Evolutionary conservation across 30 jellyfish, hydroid and myxozoan species (phyloP), one percentile per base, ranked within the genome.

Genomic region (Aurelia coerulea): DNA sequence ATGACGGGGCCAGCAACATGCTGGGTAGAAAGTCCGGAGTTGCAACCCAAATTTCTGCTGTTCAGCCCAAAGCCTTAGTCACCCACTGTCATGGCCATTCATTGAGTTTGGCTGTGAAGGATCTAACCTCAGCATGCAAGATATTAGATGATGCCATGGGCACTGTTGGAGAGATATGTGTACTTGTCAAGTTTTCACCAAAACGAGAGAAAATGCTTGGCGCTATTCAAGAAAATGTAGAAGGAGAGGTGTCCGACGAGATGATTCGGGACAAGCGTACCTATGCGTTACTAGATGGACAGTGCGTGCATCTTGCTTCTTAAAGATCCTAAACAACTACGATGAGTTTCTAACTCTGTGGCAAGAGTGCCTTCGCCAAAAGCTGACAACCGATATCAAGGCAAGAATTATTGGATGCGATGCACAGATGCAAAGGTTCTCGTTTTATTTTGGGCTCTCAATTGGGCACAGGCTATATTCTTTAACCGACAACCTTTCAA

Each of bases 1-100:
- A 88, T 80, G 96, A 79, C 41, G 94, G 93, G 77, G 96, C 96
- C 1, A 88, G 93, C 49, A 88, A 88, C 88, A 79, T 88, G 96
- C 96, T 88, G 52, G 94, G 96, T 32, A 80, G 88, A 53, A 88
- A 78, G 93, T 88, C 96, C 1, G 96, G 89, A 13, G 96, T 88
- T 35, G 96, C 96, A 72, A 79, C 89, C 53, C 70, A 88, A 76
- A 88, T 66, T 46, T 64, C 80, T 35, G 88, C 79, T 54, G 59
- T 65, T 52, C 88, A 78, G 49, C 96, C 96, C 51, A 65, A 78
- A 79, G 89, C 93, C 46, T 65, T 79, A 79, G 92, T 73, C 65
- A 88, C 96, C 49, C 93, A 88, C 78, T 79, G 94, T 56, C 96
- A 88, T 80, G 80, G 88, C 76, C 94, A 88, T 67, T 88, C 92